Evolutionary conservation across 2,113 vertebrate species (phyloP).

Genomic region (Circaetus cinerascens): DNA sequence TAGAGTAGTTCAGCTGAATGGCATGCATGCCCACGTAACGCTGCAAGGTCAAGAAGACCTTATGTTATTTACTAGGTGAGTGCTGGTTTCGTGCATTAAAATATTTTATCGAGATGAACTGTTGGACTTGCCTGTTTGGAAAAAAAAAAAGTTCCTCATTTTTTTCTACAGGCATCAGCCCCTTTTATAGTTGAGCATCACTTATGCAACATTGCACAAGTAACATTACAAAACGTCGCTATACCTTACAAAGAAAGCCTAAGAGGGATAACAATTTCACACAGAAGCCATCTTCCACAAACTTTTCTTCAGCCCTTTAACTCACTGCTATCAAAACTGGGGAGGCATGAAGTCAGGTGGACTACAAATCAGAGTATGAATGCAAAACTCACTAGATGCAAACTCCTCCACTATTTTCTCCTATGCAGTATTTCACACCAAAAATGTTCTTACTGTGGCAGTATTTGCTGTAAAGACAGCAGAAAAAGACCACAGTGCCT

Average conservation of each 20-base stretch:
- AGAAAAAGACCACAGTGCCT: neutral
- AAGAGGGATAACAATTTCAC: neutral
- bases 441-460: neutral
- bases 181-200: neutral
- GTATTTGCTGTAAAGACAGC: neutral
- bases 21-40: neutral
- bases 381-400: neutral
- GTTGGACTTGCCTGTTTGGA: neutral
- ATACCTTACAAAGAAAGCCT: neutral
- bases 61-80: neutral
- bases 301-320: neutral
- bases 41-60: neutral
- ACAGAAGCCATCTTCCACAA: neutral
- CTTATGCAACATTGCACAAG: neutral
- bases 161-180: neutral
- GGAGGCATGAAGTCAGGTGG: neutral
- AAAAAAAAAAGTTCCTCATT: neutral
- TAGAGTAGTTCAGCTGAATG: neutral
- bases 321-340: neutral
- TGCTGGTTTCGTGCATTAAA: neutral
- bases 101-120: neutral
- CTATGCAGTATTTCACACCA: neutral
- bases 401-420: neutral
- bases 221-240: neutral
- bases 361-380: neutral